Evolutionary conservation across 2,888 invertebrate genomes (phyloP), one percentile per base, ranked within the genome.

Genomic region (Dynastes tityus): DNA sequence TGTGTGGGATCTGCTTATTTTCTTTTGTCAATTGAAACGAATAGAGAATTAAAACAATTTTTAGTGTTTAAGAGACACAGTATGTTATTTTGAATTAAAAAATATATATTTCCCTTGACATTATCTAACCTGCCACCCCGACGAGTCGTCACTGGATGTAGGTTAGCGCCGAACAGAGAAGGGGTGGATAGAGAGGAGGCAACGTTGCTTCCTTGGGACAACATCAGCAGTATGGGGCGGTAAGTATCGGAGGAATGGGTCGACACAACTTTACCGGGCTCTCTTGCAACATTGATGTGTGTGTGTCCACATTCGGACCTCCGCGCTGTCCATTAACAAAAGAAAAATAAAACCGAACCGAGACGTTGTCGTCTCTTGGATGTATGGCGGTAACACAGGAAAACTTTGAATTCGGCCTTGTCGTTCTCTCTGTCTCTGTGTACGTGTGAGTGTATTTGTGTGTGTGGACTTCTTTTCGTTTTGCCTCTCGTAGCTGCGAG

Each of bases 211-310:
- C 40, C 55, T 58, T 58, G 55, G 22, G 22, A 58, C 22, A 22
- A 58, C 55, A 58, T 58, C 22, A 22, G 22, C 6, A 37, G 32
- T 5, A 1, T 5, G 32, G 32, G 45, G 0, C 45, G 9, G 45
- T 11, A 45, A 11, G 2, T 45, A 45, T 45, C 45, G 45, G 1
- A 8, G 45, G 45, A 58, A 40, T 79, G 82, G 81, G 82, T 4
- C 11, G 55, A 58, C 22, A 83, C 83, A 83, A 81, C 80, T 81
- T 79, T 77, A 80, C 81, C 76, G 74, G 82, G 13, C 37, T 67
- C 82, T 82, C 83, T 82, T 85, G 83, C 84, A 87, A 86, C 86
- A 86, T 87, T 87, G 86, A 87, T 86, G 87, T 87, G 85, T 83
- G 81, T 82, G 83, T 83, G 83, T 81, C 83, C 82, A 80, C 83